Evolutionary conservation across 2,888 invertebrate genomes (phyloP).

Genomic region (Agapostemon virescens): DNA sequence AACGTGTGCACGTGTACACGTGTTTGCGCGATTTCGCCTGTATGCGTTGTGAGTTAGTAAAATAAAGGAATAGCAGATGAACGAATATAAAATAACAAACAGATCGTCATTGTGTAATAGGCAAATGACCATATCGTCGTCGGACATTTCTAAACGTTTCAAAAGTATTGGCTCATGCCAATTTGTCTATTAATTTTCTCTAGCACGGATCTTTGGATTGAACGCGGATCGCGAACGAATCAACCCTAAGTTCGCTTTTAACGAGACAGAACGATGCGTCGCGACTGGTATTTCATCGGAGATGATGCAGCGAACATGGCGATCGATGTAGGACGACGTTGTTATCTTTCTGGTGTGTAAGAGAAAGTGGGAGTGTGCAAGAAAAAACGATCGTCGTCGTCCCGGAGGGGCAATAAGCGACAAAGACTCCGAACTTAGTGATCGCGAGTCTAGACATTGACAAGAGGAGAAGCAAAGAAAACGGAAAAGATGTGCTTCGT

Average conservation of each 20-base stretch:
- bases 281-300: background rate
- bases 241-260: background rate
- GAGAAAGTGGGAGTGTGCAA: slow-evolving; percentile 47
- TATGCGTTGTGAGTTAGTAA: too few relatives aligned
- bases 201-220: too few relatives aligned
- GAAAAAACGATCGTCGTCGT: slow-evolving; percentile 21
- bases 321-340: slow-evolving; percentile 3
- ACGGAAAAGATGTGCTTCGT: slow-evolving; percentile 64
- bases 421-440: slow-evolving; percentile 50
- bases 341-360: slow-evolving; percentile 6
- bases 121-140: too few relatives aligned
- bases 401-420: slow-evolving; percentile 34
- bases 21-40: too few relatives aligned
- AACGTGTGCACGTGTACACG: too few relatives aligned
- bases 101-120: too few relatives aligned
- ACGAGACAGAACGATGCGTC: background rate
- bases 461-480: slow-evolving; percentile 68
- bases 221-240: too few relatives aligned
- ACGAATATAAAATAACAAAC: too few relatives aligned
- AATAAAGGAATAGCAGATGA: too few relatives aligned
- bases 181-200: too few relatives aligned
- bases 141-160: too few relatives aligned
- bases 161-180: too few relatives aligned
- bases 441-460: slow-evolving; percentile 68
- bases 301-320: background rate